Percentiles rank a stretch among this genome's conserved stretches.
These are phyloP conservation scores for Phengaris alcon DNA, from an alignment of 2,888 invertebrate genomes.

Conservation along the genomic window DNA sequence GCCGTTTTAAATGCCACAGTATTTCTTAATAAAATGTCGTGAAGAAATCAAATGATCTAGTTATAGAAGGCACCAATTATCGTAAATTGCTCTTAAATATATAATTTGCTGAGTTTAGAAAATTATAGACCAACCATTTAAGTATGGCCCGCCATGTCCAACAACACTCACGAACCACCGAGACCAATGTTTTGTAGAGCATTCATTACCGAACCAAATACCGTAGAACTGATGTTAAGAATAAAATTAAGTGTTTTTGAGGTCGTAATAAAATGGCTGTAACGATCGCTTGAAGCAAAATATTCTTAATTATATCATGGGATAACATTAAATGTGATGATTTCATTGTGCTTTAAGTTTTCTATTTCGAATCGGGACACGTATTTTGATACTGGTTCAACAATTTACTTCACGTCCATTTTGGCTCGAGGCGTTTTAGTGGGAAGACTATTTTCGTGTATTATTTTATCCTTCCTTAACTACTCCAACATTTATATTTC, in stretches of 20 bases:
- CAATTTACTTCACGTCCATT: slow-evolving; percentile 12
- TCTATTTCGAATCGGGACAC: slow-evolving; percentile 40
- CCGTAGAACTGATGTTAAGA: neutral
- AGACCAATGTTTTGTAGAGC: neutral
- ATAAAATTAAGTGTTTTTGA: neutral
- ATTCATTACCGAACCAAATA: slow-evolving; percentile 4
- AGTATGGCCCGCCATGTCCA: slow-evolving; percentile 6
- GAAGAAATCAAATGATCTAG: slow-evolving; percentile 18
- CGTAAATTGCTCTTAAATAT: slow-evolving; percentile 26
- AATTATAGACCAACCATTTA: slow-evolving; percentile 11
- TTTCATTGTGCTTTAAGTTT: slow-evolving; percentile 38
- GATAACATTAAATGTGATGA: slow-evolving; percentile 22
- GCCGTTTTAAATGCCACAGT: neutral
- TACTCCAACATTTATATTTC: neutral
- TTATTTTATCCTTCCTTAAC: neutral
- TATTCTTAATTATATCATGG: slow-evolving; percentile 18
- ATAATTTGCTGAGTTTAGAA: slow-evolving; percentile 27
- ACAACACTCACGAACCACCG: neutral
- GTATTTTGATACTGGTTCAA: slow-evolving; percentile 15
- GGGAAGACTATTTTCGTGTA: neutral
- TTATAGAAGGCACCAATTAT: slow-evolving; percentile 21
- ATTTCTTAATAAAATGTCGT: slow-evolving; percentile 22
- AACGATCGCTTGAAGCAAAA: neutral
- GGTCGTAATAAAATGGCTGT: neutral
- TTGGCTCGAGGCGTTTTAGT: neutral